Conservation (phyloP, 2,797 vertebrate genomes). For the Sciaenops ocellatus region DNA sequence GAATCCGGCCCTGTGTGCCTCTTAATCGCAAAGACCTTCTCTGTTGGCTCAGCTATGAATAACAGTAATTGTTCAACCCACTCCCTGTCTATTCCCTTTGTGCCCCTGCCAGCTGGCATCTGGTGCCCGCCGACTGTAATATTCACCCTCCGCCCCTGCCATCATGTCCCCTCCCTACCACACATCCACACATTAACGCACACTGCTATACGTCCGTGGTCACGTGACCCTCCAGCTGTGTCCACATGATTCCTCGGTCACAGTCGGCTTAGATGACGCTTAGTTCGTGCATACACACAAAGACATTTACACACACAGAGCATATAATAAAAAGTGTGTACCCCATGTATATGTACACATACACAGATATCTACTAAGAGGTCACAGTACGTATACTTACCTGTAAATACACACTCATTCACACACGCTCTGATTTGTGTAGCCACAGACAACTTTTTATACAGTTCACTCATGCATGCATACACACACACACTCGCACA, state of each 20-base stretch:
- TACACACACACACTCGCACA: constrained; percentile 20
- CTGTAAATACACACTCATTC: constrained; percentile 4
- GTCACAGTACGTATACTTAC: background rate
- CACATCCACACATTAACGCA: constrained; percentile 7
- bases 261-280: constrained; percentile 89
- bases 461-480: background rate
- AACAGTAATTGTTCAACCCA: constrained; percentile 94
- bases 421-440: constrained; percentile 57
- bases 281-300: constrained; percentile 72
- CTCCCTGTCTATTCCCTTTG: constrained; percentile 87
- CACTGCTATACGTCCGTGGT: constrained; percentile 70
- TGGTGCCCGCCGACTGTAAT: constrained; percentile 75
- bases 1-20: constrained; percentile 84
- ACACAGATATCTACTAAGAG: background rate
- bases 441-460: constrained; percentile 44
- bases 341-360: too few species aligned
- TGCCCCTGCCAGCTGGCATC: constrained; percentile 92
- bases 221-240: constrained; percentile 96
- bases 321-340: background rate
- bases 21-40: constrained; percentile 82
- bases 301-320: constrained; percentile 68
- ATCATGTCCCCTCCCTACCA: constrained; percentile 18
- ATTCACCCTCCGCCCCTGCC: constrained; percentile 61
- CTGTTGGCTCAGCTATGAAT: constrained; percentile 93
- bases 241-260: constrained; percentile 90